Percentiles rank a stretch among this genome's conserved stretches.
Conservation (phyloP, 2,888 invertebrate species). For the Trachelus troglodyta region DNA sequence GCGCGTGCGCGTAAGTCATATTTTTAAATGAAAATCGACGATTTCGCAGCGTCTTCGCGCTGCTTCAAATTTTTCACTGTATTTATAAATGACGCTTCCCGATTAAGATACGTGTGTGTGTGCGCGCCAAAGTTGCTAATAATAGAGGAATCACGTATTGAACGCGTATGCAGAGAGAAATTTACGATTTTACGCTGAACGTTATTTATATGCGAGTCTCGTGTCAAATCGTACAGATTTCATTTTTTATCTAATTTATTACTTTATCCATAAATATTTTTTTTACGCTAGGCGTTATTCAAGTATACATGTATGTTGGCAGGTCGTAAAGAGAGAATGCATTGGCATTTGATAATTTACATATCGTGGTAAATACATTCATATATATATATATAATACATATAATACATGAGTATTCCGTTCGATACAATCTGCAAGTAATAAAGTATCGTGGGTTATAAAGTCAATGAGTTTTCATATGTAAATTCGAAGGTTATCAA, state of each 20-base stretch:
- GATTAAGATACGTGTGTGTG: too few relatives aligned
- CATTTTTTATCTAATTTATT: background rate
- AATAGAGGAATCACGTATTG: background rate
- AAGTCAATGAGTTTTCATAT: constrained; percentile 5
- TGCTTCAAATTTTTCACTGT: too few relatives aligned
- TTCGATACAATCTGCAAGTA: constrained; percentile 13
- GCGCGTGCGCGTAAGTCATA: background rate
- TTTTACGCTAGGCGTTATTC: background rate
- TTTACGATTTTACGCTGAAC: background rate
- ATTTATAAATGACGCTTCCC: too few relatives aligned
- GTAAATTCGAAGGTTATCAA: constrained; percentile 1
- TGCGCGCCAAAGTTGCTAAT: background rate
- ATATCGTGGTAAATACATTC: constrained; percentile 31
- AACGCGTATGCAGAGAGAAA: background rate
- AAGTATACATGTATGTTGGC: background rate
- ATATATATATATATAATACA: constrained; percentile 22
- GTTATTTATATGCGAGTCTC: background rate
- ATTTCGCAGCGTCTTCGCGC: background rate
- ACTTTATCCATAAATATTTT: background rate
- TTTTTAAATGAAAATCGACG: background rate
- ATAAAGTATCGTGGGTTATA: background rate
- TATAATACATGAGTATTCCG: constrained; percentile 18
- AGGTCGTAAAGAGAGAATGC: background rate
- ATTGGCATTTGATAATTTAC: constrained; percentile 26
- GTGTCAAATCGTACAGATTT: background rate